Evolutionary conservation across 1,140 invertebrate species (phyloP).

Genomic region (Papilio polyxenes): DNA sequence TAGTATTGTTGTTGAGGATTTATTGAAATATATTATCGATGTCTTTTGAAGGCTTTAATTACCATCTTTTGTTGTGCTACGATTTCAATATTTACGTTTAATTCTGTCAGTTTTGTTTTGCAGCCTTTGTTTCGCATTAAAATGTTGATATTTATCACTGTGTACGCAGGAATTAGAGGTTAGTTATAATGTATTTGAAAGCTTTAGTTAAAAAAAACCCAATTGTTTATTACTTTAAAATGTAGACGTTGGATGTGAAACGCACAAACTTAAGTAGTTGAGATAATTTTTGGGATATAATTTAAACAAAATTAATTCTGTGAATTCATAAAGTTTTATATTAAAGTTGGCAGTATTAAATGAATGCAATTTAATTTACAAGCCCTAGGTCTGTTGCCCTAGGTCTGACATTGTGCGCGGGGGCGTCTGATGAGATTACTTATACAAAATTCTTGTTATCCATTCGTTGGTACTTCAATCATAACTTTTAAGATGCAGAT

Average conservation of each 20-base stretch:
- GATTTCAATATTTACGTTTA: not conserved
- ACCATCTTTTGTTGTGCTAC: not conserved
- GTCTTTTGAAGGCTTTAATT: conserved; percentile 16
- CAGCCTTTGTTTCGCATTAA: not conserved
- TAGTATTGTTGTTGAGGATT: not conserved
- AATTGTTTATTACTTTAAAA: too few species aligned
- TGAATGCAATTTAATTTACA: not conserved
- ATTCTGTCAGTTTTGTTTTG: conserved; percentile 9
- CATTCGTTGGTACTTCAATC: not conserved
- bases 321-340: not conserved
- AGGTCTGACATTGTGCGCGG: not conserved
- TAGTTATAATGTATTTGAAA: not conserved
- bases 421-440: not conserved
- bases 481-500: not conserved
- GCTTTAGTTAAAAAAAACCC: too few species aligned
- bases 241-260: too few species aligned
- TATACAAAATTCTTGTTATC: not conserved
- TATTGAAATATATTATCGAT: conserved; percentile 12
- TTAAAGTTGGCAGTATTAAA: not conserved
- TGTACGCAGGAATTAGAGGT: not conserved
- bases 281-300: too few species aligned
- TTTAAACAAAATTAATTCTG: too few species aligned
- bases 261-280: too few species aligned
- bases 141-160: not conserved
- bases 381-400: not conserved